Evolutionary conservation across 2,113 vertebrate species (phyloP).

Genomic region (Calidris pygmaea): DNA sequence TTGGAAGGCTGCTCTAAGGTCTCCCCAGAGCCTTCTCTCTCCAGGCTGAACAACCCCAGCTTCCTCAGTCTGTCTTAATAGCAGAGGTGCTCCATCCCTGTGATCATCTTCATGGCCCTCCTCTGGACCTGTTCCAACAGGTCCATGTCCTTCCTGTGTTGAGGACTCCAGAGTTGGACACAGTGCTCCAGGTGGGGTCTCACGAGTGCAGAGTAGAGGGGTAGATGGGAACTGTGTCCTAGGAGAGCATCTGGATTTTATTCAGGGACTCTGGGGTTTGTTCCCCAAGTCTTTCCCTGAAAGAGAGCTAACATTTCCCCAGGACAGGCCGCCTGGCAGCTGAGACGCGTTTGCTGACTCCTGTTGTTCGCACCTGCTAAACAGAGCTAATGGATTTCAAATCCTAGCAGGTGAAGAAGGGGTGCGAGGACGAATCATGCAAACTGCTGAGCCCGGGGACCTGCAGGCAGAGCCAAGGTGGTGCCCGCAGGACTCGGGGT

Average conservation of each 20-base stretch:
- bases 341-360: background rate
- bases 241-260: background rate
- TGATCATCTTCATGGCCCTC: too few species aligned
- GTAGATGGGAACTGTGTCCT: background rate
- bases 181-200: too few species aligned
- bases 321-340: background rate
- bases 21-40: too few species aligned
- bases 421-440: rapidly evolving
- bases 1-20: too few species aligned
- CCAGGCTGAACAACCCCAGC: too few species aligned
- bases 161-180: too few species aligned
- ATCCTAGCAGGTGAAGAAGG: background rate
- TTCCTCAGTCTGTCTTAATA: too few species aligned
- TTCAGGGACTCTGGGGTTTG: background rate
- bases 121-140: too few species aligned
- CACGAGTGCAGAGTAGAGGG: too few species aligned
- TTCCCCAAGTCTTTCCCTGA: background rate
- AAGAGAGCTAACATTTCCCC: background rate
- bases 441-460: background rate
- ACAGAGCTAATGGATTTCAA: background rate
- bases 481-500: background rate
- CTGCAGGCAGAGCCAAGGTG: background rate
- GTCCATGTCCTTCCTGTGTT: too few species aligned
- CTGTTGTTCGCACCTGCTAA: background rate
- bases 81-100: too few species aligned